phyloP scores from a whole-genome alignment of 2,113 vertebrate genomes.

The Rhinogobius similis region DNA sequence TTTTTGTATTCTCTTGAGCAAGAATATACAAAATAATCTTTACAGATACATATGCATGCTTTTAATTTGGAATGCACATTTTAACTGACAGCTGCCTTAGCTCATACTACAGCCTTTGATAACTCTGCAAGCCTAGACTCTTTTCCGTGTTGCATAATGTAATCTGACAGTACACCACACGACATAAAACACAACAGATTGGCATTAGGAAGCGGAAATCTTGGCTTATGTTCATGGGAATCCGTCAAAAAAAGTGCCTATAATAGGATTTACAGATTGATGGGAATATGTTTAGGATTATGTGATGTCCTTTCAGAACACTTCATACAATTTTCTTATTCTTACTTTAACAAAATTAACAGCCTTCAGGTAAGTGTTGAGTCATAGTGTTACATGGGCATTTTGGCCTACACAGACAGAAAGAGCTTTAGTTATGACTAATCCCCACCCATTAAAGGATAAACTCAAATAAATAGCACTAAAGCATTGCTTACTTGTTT shows the following conservation, averaged over 20 bases:
- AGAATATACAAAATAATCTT: too few relatives aligned
- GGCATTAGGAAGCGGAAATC: background rate
- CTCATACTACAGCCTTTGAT: background rate
- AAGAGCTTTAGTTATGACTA: conserved; percentile 33
- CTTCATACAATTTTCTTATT: conserved; percentile 2
- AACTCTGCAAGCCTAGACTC: conserved; percentile 11
- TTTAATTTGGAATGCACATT: too few relatives aligned
- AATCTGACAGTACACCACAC: background rate
- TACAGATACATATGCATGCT: too few relatives aligned
- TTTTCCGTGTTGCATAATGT: conserved; percentile 26
- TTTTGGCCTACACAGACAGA: conserved; percentile 27
- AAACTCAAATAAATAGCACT: background rate
- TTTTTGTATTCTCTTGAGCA: too few relatives aligned
- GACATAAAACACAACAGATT: background rate
- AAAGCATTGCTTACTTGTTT: conserved; percentile 1
- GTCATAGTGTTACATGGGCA: conserved; percentile 23
- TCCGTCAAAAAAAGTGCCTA: background rate
- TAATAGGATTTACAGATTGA: background rate
- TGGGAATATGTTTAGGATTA: background rate
- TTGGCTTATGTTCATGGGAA: background rate
- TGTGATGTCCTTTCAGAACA: background rate
- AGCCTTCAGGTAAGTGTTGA: conserved; percentile 37
- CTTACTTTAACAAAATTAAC: conserved; percentile 17
- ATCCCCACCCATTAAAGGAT: conserved; percentile 20
- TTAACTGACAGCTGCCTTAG: too few relatives aligned